Evolutionary conservation across 2,797 vertebrate species (phyloP), one percentile per base, ranked within the genome.

Genomic region (Rhabdomys pumilio): DNA sequence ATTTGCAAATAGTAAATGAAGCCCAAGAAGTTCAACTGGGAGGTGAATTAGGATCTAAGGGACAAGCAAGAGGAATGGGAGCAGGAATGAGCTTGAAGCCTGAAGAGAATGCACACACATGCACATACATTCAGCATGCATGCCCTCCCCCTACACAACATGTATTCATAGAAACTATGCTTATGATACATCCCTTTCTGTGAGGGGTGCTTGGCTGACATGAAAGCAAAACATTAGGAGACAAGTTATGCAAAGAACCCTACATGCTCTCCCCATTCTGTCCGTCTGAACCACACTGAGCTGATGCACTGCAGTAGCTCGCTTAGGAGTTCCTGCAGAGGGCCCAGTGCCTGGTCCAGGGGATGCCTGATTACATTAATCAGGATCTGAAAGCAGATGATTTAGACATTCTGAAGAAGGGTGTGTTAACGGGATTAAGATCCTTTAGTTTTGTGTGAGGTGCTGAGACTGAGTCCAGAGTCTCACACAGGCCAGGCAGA

Each of bases 241-340:
- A 0, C 5, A 8, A 59, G 26, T 6, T 2, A 0, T 0, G 0
- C 44, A 26, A 29, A 0, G 9, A 53, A 6, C 22, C 44, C 44
- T 50, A 50, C 44, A n/a, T 11, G 7, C 20, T 59, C 41, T 50
- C 59, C 44, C 59, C 44, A 14, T 3, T 10, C 26, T 3, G 0
- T 15, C 19, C 0, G 0, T 19, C 90, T 31, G 6, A 1, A 4
- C n/a, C 4, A 34, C 19, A 12, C 41, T 7, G 41, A 83, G 19
- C 11, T 11, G 1, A 19, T 7, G 20, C 0, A 6, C 0, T 19
- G 20, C 0, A 0, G 4, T 19, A 34, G 1, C 6, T 59, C 14
- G 31, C 53, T 38, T 17, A 2, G 75, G 26, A 34, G 9, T 22
- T 61, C 79, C 55, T 55, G 1, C 3, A 17, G 26, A 75, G 20